phyloP scores from a whole-genome alignment of 2,888 invertebrate genomes.

The Tetragonisca angustula region DNA sequence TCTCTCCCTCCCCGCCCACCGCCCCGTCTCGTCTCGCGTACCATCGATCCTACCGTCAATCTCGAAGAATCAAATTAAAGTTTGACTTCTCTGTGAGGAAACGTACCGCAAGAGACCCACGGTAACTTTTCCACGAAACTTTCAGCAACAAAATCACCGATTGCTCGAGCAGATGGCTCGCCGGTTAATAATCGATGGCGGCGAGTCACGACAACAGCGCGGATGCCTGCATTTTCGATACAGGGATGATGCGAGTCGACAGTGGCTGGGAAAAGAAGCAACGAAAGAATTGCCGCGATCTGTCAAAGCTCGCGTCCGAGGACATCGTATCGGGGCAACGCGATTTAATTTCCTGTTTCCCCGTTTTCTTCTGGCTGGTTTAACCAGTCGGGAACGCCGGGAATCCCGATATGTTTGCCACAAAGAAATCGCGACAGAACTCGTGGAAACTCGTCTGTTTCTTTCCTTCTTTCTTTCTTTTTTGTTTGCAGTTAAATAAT shows the following conservation, averaged over 20 bases:
- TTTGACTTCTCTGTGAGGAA: constrained; percentile 51
- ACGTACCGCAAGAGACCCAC: constrained; percentile 34
- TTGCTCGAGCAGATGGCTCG: constrained; percentile 16
- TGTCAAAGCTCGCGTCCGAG: neutral
- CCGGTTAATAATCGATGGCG: constrained; percentile 35
- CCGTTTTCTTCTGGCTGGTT: neutral
- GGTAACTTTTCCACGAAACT: constrained; percentile 46
- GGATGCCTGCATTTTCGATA: neutral
- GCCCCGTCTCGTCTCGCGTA: neutral
- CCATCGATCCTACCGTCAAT: constrained; percentile 52
- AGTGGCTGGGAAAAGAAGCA: neutral
- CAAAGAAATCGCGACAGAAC: no score
- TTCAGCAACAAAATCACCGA: constrained; percentile 51
- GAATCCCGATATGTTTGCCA: no score
- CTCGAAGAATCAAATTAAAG: constrained; percentile 68
- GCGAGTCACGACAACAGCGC: neutral
- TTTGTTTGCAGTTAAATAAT: neutral
- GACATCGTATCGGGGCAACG: neutral
- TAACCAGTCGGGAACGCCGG: neutral
- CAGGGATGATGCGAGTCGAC: neutral
- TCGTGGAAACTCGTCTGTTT: no score
- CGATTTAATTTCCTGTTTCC: constrained; percentile 8
- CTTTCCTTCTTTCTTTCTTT: no score
- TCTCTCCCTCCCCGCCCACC: no score
- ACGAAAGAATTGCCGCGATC: neutral